phyloP scores from a whole-genome alignment of 2,888 invertebrate species.

The Campaea margaritaria region DNA sequence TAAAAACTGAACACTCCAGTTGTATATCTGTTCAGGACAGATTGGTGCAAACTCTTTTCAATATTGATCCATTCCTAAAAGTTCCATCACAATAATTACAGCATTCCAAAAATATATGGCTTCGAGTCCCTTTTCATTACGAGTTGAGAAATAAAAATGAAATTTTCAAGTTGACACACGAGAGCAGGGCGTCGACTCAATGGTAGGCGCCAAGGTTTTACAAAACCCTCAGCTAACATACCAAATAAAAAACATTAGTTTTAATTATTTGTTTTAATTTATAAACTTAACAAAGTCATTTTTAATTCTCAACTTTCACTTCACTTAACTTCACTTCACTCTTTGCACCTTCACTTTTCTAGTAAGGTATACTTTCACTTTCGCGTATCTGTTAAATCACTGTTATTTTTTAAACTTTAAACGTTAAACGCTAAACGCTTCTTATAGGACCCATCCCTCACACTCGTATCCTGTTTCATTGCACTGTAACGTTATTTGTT shows the following conservation, averaged over 20 bases:
- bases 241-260: not conserved
- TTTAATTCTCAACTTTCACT: conserved; percentile 15
- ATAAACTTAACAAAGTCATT: conserved; percentile 2
- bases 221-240: no score
- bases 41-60: conserved; percentile 1
- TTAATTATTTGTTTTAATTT: not conserved
- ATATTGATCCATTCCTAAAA: conserved; percentile 28
- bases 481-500: not conserved
- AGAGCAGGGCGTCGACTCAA: no score
- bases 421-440: conserved; percentile 4
- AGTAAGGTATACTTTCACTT: conserved; percentile 2
- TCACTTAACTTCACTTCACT: not conserved
- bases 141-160: conserved; percentile 28
- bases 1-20: not conserved
- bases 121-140: not conserved
- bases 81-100: conserved; percentile 41
- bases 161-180: not conserved
- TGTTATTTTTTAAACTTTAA: conserved; percentile 8
- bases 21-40: not conserved
- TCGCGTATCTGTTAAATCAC: conserved; percentile 8
- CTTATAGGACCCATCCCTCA: not conserved
- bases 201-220: no score
- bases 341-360: not conserved
- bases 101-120: conserved; percentile 48
- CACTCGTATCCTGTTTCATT: not conserved